phyloP scores from a whole-genome alignment of 23 tunicate genomes.

The Clavelina lepadiformis region DNA sequence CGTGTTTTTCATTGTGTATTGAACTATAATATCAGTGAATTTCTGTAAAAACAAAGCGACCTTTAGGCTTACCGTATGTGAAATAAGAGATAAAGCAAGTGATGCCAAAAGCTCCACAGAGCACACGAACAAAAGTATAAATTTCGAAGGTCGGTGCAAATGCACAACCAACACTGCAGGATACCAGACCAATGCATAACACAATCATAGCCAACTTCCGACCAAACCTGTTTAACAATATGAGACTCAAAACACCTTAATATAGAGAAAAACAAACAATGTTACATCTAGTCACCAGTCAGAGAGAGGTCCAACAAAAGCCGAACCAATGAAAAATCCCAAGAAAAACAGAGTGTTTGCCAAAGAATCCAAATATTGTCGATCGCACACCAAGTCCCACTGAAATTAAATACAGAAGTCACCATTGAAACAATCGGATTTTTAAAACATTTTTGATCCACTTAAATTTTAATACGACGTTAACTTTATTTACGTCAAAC shows the following conservation, averaged over 20 bases:
- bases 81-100: constrained; percentile 30
- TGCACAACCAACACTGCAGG: constrained; percentile 8
- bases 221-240: constrained; percentile 33
- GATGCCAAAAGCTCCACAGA: constrained; percentile 12
- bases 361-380: constrained; percentile 28
- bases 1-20: too few species aligned
- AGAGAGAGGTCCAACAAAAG: constrained; percentile 18
- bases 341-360: constrained; percentile 44
- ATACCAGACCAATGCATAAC: constrained; percentile 11
- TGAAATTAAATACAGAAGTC: too few species aligned
- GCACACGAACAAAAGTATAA: constrained; percentile 35
- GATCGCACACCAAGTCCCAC: constrained; percentile 44
- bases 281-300: constrained; percentile 30
- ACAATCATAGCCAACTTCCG: constrained; percentile 38
- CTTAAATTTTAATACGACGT: not conserved
- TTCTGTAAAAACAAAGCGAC: too few species aligned
- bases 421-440: too few species aligned
- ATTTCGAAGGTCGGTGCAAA: constrained; percentile 37
- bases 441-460: not conserved
- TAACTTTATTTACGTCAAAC: too few species aligned
- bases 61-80: constrained; percentile 49
- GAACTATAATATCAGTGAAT: too few species aligned
- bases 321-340: constrained; percentile 49
- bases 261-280: not conserved
- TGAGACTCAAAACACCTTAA: too few species aligned